Conservation (phyloP, 2,113 vertebrate genomes). For the Illadopsis cleaveri region DNA sequence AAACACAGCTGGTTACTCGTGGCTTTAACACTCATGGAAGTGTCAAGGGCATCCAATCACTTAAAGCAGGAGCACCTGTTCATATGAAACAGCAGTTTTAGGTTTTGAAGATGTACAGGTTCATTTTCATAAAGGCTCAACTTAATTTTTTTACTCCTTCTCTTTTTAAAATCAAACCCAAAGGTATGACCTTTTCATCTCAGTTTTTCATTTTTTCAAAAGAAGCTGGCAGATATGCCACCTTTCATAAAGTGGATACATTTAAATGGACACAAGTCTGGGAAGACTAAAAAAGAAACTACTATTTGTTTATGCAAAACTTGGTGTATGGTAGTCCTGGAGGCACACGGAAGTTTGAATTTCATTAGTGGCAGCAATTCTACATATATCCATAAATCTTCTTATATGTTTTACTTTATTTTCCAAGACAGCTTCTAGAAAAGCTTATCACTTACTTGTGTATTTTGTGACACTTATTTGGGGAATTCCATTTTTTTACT, state of each 20-base stretch:
- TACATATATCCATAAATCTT: not conserved
- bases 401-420: not conserved
- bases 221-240: not conserved
- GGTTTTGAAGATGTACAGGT: not conserved
- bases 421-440: not conserved
- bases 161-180: not conserved
- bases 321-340: not conserved
- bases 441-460: not conserved
- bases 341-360: not conserved
- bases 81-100: not conserved
- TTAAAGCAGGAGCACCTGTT: slow-evolving; percentile 41
- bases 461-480: not conserved
- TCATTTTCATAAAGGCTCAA: not conserved
- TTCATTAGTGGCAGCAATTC: not conserved
- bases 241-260: not conserved
- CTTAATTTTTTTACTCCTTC: not conserved
- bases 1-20: slow-evolving; percentile 13
- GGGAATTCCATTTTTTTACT: not conserved
- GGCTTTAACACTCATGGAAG: not conserved
- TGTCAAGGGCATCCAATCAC: not conserved
- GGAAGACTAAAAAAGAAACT: not conserved
- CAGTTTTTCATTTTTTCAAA: not conserved
- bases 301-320: not conserved
- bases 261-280: not conserved
- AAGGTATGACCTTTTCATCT: not conserved